Evolutionary conservation across 1,140 invertebrate species (phyloP).

Genomic region (Nebria ingens): DNA sequence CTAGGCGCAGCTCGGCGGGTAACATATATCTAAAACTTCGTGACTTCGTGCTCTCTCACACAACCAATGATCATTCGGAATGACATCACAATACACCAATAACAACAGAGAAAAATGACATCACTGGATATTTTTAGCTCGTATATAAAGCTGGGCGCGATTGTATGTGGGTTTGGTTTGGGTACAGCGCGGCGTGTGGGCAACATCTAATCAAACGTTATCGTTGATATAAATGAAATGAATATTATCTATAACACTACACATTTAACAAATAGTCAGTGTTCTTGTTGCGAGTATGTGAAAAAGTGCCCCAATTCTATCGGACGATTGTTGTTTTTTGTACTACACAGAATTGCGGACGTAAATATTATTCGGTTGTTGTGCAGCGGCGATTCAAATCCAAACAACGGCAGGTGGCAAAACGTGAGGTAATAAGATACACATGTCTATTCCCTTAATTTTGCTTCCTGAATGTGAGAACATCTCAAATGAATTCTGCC

Average conservation of each 20-base stretch:
- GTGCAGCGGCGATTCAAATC: constrained; percentile 1
- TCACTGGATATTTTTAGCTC: constrained; percentile 2
- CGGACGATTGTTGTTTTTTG: constrained; percentile 1
- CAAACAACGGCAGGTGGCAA: neutral
- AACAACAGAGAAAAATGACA: neutral
- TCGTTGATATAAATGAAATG: constrained; percentile 8
- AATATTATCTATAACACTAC: constrained; percentile 4
- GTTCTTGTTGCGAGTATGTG: constrained; percentile 3
- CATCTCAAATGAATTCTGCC: neutral
- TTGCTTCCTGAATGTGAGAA: neutral
- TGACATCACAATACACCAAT: neutral
- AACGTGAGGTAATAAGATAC: constrained; percentile 1
- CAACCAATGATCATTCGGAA: neutral
- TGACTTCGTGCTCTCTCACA: neutral
- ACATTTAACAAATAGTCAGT: constrained; percentile 1
- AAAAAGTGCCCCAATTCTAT: neutral
- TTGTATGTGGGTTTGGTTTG: constrained; percentile 8
- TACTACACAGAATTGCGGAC: neutral
- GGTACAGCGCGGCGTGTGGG: constrained; percentile 2
- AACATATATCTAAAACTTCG: constrained; percentile 2
- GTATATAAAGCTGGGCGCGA: constrained; percentile 3
- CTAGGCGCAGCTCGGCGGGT: constrained; percentile 6
- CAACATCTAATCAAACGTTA: constrained; percentile 6
- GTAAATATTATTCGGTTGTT: neutral
- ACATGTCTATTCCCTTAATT: neutral